These are phyloP conservation scores for Thunnus albacares DNA, from an alignment of 2,797 vertebrate genomes.

Conservation along the genomic window DNA sequence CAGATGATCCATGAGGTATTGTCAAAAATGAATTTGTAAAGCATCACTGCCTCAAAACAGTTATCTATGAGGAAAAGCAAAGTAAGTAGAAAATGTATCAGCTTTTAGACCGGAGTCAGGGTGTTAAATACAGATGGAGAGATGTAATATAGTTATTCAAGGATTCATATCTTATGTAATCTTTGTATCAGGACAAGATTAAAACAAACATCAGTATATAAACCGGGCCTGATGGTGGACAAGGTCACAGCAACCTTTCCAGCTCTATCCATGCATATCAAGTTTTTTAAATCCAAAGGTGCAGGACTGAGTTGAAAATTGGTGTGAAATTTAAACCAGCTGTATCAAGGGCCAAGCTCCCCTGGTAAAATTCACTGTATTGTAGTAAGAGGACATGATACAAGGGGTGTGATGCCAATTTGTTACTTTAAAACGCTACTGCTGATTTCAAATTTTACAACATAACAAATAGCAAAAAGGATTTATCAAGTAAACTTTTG, in stretches of 20 bases:
- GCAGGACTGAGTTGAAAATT: constrained; percentile 12
- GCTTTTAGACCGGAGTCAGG: constrained; percentile 18
- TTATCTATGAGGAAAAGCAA: background rate
- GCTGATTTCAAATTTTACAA: constrained; percentile 6
- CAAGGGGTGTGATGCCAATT: background rate
- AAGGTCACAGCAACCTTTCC: constrained; percentile 59
- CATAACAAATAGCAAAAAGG: background rate
- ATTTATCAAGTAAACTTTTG: background rate
- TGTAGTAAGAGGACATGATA: constrained; percentile 12
- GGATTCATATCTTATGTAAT: constrained; percentile 47
- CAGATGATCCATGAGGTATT: constrained; percentile 4
- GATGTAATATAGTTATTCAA: constrained; percentile 24
- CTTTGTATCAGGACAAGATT: constrained; percentile 37
- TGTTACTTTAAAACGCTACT: background rate
- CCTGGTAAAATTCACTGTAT: background rate
- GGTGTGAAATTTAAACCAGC: constrained; percentile 34
- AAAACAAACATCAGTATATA: constrained; percentile 46
- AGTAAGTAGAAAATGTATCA: background rate
- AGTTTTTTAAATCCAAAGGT: constrained; percentile 18
- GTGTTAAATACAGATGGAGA: constrained; percentile 29
- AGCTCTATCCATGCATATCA: constrained; percentile 27
- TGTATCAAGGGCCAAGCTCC: constrained; percentile 26
- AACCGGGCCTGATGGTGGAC: constrained; percentile 31
- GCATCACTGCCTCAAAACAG: too few species aligned
- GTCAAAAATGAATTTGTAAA: constrained; percentile 2